Evolutionary conservation across 2,888 invertebrate species (phyloP).

Genomic region (Heterodera filipjevi): DNA sequence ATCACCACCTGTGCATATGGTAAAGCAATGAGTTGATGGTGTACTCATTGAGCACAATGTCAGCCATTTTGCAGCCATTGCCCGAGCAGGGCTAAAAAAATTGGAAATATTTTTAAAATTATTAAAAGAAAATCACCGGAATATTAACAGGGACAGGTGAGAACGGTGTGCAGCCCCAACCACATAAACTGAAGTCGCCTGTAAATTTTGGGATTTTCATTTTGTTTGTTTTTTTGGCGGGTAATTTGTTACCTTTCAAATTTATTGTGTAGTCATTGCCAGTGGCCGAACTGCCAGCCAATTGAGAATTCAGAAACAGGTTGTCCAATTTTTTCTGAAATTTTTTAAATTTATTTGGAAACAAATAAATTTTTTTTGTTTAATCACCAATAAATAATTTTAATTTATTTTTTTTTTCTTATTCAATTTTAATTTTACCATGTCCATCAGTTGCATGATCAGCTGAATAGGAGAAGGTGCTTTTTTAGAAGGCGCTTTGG

Average conservation of each 20-base stretch:
- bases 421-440: background rate
- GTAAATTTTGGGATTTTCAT: too few species aligned
- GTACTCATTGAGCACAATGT: conserved; percentile 53
- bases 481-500: background rate
- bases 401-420: background rate
- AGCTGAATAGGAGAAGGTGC: background rate
- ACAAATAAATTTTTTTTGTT: background rate
- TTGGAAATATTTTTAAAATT: background rate
- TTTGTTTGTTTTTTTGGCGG: too few species aligned
- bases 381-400: background rate
- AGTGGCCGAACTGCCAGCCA: conserved; percentile 53
- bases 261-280: conserved; percentile 53
- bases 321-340: conserved; percentile 14
- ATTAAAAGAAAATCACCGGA: conserved; percentile 34
- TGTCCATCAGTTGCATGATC: background rate
- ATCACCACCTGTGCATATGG: conserved; percentile 46
- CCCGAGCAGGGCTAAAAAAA: conserved; percentile 26
- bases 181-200: conserved; percentile 10
- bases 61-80: conserved; percentile 46
- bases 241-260: conserved; percentile 32
- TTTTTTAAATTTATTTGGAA: background rate
- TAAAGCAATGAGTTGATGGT: conserved; percentile 58
- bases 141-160: conserved; percentile 55
- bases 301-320: conserved; percentile 41
- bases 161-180: conserved; percentile 52